Conservation (phyloP, 1,140 invertebrate species). For the Eurosta solidaginis region DNA sequence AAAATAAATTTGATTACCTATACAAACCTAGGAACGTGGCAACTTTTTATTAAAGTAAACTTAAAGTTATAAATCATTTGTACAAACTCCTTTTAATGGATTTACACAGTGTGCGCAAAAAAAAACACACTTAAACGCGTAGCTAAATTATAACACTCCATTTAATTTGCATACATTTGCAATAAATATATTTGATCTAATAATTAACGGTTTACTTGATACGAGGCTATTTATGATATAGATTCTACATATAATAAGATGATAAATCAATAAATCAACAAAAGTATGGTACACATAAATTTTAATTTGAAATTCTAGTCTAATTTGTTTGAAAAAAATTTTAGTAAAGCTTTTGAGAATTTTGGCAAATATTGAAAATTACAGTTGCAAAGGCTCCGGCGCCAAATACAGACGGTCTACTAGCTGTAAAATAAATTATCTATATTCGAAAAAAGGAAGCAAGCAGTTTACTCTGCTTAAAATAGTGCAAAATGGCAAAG, state of each 20-base stretch:
- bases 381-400: slow-evolving; percentile 1
- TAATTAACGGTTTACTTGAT: background rate
- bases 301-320: too few species aligned
- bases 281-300: too few species aligned
- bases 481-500: background rate
- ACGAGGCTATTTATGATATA: too few species aligned
- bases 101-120: slow-evolving; percentile 11
- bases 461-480: background rate
- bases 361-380: background rate
- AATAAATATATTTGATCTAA: background rate
- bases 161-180: slow-evolving; percentile 6
- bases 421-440: background rate
- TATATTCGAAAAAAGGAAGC: background rate
- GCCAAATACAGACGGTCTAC: background rate
- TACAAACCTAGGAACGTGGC: background rate
- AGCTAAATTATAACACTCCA: background rate
- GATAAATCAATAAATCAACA: too few species aligned
- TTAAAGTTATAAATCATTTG: background rate
- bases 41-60: too few species aligned
- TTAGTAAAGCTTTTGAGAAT: background rate
- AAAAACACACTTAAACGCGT: background rate
- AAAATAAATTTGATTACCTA: background rate
- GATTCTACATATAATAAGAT: too few species aligned
- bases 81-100: slow-evolving; percentile 14
- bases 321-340: background rate